Base-by-base conservation (phyloP, 2,888 invertebrate species). In the Drosophila eohydei region DNA sequence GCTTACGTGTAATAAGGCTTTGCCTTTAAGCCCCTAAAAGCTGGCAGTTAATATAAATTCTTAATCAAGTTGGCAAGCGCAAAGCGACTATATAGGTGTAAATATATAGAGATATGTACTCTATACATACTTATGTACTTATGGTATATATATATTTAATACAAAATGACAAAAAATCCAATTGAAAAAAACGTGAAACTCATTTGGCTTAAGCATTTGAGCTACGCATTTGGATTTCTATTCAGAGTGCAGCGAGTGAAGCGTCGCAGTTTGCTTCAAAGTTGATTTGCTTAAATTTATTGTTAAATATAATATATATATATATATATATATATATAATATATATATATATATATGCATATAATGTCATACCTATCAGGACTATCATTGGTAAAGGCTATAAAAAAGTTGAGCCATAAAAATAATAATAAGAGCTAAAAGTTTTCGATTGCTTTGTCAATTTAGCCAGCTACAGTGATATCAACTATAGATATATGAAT, bases 41-140 rank as follows among this genome's bases (percentile, higher is more conserved):
- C 64, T 8, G 64, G 14, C 26, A 34, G 41, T 64, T 64, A 50
- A 28, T 41, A 28, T 50, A 16, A 34, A 64, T 50, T 34, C 28
- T 36, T 41, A 64, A 64, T n/a, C 40, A 50, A 50, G 34, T 9
- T 11, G n/a, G 34, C 2, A 32, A 5, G 46, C 36, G 14, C 28
- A 46, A 30, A 36, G 16, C 8, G 11, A 6, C 28, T 30, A 30
- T 30, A n/a, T 28, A 28, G 28, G 30, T 46, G n/a, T 48, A 48
- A 30, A 30, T n/a, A 32, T n/a, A 46, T 46, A 46, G 14, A 14
- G 3, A 12, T 36, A 12, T 36, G 4, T 36, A 36, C 2, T 4
- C 12, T 12, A 36, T 36, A 36, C 12, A 36, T 36, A 36, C 4
- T 4, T 48, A 48, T 28, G 28, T 28, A 30, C 8, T 7, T 6